Evolutionary conservation across 2,888 invertebrate genomes (phyloP), one percentile per base, ranked within the genome.

Genomic region (Psylliodes chrysocephalus): DNA sequence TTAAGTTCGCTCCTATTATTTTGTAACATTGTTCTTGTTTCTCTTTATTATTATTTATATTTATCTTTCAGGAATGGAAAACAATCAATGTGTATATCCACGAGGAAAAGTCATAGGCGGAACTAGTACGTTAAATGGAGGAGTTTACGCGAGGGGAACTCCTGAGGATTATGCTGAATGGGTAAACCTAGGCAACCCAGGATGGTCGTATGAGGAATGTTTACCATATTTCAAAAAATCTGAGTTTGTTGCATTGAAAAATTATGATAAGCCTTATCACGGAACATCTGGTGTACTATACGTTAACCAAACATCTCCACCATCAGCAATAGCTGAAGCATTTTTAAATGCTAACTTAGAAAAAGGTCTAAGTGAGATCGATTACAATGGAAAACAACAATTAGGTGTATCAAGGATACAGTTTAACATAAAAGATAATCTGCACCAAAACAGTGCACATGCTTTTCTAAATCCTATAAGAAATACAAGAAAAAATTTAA

Each of bases 41-140:
- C n/a, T n/a, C n/a, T n/a, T n/a, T n/a, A n/a, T n/a, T n/a, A n/a
- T n/a, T n/a, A n/a, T n/a, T n/a, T n/a, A n/a, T n/a, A n/a, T n/a
- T n/a, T n/a, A n/a, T n/a, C n/a, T n/a, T n/a, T n/a, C n/a, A n/a
- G n/a, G 77, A 1, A 79, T 82, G 77, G 70, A 64, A 1, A 73
- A 78, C 15, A 72, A 73, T 0, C 75, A 72, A 44, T 83, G 83
- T 66, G 76, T 73, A 0, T 79, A 78, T 71, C 81, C 85, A 0
- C 73, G 84, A 42, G 93, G 93, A 2, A 92, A 91, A 77, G 91
- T 91, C 0, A 86, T 93, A 77, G 93, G 93, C 6, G 93, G 93
- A 1, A 89, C 89, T 3, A 90, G 90, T 69, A 89, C 90, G 0
- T 81, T 93, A 2, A 93, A 93, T 77, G 90, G 8, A 30, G 30